These are phyloP conservation scores for Apodemia zela DNA, from an alignment of 2,888 invertebrate genomes.

Conservation along the genomic window DNA sequence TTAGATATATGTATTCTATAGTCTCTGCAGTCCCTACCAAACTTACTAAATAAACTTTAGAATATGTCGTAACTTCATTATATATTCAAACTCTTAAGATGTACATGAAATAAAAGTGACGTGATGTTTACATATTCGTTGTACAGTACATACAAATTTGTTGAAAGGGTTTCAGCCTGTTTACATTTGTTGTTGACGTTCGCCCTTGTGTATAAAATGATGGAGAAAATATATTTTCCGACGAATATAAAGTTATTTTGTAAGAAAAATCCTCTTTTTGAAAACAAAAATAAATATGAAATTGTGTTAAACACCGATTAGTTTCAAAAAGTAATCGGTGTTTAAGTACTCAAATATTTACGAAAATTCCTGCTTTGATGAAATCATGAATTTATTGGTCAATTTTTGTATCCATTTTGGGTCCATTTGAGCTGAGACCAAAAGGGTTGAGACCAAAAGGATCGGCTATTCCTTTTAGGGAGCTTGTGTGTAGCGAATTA, in stretches of 20 bases:
- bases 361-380: too few species aligned
- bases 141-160: conserved; percentile 10
- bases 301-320: too few species aligned
- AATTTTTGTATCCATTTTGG: too few species aligned
- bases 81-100: neutral
- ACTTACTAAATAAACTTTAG: neutral
- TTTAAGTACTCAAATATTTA: too few species aligned
- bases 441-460: too few species aligned
- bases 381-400: too few species aligned
- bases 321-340: too few species aligned
- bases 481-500: too few species aligned
- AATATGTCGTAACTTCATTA: neutral
- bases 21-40: neutral
- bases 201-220: neutral
- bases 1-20: too few species aligned
- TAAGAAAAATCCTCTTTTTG: neutral
- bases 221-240: neutral
- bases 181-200: conserved; percentile 7
- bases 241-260: conserved; percentile 2
- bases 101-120: neutral
- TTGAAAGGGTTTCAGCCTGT: conserved; percentile 11
- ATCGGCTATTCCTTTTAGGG: too few species aligned
- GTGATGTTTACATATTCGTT: conserved; percentile 1
- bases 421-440: too few species aligned
- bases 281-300: neutral